Evolutionary conservation across 2,888 invertebrate species (phyloP).

Genomic region (Clunio marinus): DNA sequence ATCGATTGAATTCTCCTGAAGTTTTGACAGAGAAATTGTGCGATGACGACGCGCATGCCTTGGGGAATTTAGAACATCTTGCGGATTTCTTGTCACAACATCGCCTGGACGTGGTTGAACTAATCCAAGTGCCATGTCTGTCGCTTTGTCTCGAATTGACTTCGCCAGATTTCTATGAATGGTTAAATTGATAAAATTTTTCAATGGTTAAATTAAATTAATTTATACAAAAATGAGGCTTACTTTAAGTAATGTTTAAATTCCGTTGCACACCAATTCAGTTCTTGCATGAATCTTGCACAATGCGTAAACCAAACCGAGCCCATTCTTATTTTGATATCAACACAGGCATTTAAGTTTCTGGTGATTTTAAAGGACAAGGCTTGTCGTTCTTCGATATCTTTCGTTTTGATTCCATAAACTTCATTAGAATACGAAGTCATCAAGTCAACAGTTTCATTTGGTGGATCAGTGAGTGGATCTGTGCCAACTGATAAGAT

Average conservation of each 20-base stretch:
- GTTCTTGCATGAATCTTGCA: constrained; percentile 75
- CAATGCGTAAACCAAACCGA: constrained; percentile 93
- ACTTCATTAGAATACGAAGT: constrained; percentile 49
- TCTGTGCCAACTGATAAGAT: constrained; percentile 81
- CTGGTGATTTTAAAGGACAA: constrained; percentile 50
- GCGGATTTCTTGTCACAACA: background rate
- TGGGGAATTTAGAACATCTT: constrained; percentile 15
- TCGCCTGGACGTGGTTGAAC: constrained; percentile 61
- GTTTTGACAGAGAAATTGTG: constrained; percentile 24
- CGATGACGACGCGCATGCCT: constrained; percentile 18
- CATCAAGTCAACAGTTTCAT: constrained; percentile 46
- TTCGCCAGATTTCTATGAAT: constrained; percentile 71
- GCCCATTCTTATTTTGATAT: constrained; percentile 62
- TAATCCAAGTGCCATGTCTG: constrained; percentile 88
- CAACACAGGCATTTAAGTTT: constrained; percentile 46
- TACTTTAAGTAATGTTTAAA: constrained; percentile 72
- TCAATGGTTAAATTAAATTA: background rate
- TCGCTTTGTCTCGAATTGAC: constrained; percentile 84
- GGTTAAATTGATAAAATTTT: background rate
- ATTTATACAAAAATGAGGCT: constrained; percentile 40
- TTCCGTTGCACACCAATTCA: constrained; percentile 83
- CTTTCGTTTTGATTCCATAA: constrained; percentile 46
- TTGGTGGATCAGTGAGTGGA: constrained; percentile 56
- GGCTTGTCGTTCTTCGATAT: constrained; percentile 49
- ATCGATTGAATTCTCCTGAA: background rate